Base-by-base conservation (phyloP, 2,797 vertebrate genomes). In the Anguilla obscura region DNA sequence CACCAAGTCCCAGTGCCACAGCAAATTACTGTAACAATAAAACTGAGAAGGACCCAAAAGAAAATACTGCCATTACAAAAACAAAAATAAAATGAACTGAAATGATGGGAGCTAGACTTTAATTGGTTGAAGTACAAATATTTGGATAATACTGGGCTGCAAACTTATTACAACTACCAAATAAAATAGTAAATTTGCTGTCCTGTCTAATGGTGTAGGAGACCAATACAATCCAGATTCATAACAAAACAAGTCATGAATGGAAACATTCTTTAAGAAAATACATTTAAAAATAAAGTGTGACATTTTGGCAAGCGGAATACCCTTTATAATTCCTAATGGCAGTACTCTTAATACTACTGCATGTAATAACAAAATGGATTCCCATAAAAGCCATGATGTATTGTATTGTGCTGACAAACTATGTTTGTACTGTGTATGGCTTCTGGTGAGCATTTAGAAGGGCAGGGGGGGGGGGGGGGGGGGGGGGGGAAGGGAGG, bases 261-360 rank as follows among this genome's bases (percentile, higher is more conserved):
- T 79, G 36, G 36, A 40, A 79, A 79, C 36, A 79, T 79, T 16
- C 14, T 36, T 30, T 30, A 2, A n/a, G 9, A 27, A 69, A 66
- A 66, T 24, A 66, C 21, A 66, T 7, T 14, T 5, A 76, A 76
- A 36, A 74, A 74, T 18, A 45, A 21, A 48, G 21, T 2, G 2
- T 50, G 21, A n/a, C 40, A n/a, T 18, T 21, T 82, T 82, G 79
- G 45, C 79, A 85, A 85, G 30, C 21, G 5, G 40, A 86, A 18
- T 45, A 45, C 56, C 2, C 40, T 10, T 9, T 69, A 85, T 21
- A n/a, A 33, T 40, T 82, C 58, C 27, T 63, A 33, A 69, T 36
- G 56, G n/a, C 40, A 76, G 56, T 50, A 80, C 69, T 48, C 85
- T 80, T 60, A 76, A 69, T 87, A 87, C 36, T n/a, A 48, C 63